These are phyloP conservation scores for Dendroctonus ponderosae DNA, from an alignment of 1,140 invertebrate genomes.

Conservation along the genomic window DNA sequence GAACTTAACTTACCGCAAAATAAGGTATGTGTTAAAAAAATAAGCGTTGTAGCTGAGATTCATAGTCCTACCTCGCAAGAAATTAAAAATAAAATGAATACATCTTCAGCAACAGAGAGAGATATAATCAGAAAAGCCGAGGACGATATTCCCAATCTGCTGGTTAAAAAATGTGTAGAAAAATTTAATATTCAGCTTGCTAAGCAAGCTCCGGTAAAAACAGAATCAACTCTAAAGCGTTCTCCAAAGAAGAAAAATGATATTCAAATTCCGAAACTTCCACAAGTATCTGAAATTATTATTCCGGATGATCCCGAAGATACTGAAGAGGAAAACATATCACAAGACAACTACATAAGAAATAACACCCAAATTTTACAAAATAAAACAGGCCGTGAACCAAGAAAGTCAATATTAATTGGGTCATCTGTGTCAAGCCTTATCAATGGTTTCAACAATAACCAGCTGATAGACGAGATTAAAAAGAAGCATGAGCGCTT, in stretches of 20 bases:
- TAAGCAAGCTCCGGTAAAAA: conserved; percentile 41
- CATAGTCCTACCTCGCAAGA: conserved; percentile 39
- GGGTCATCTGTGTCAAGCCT: conserved; percentile 61
- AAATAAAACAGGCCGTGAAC: conserved; percentile 28
- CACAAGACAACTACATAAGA: conserved; percentile 50
- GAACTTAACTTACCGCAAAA: conserved; percentile 63
- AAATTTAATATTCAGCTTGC: conserved; percentile 46
- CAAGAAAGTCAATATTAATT: conserved; percentile 49
- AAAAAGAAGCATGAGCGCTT: conserved; percentile 39
- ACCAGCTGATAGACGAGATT: conserved; percentile 46
- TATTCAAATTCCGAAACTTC: conserved; percentile 60
- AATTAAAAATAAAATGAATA: conserved; percentile 34
- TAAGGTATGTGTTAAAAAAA: conserved; percentile 37
- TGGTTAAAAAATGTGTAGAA: conserved; percentile 45
- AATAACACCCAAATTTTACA: conserved; percentile 49
- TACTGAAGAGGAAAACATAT: conserved; percentile 43
- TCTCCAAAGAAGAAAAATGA: conserved; percentile 53
- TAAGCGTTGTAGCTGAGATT: conserved; percentile 47
- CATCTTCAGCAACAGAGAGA: background rate
- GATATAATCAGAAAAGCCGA: background rate
- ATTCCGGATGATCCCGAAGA: conserved; percentile 60
- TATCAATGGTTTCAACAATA: conserved; percentile 59
- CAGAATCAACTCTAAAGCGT: conserved; percentile 29
- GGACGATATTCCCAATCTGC: conserved; percentile 33
- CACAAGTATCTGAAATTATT: conserved; percentile 62